Evolutionary conservation across 1,140 invertebrate genomes (phyloP), one percentile per base, ranked within the genome.

Genomic region (Papilio glaucus): DNA sequence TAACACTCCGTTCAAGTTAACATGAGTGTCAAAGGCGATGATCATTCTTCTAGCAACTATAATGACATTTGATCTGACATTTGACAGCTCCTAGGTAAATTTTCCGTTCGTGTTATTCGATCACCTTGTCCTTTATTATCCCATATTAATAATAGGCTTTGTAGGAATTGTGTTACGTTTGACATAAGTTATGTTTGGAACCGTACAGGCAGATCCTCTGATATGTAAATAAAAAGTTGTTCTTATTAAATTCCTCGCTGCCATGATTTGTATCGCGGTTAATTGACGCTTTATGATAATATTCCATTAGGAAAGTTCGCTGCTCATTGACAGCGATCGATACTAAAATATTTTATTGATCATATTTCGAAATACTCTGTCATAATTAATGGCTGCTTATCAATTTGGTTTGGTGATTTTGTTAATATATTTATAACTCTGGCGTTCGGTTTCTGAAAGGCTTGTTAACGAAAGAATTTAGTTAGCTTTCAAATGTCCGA

Each of bases 291-390:
- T 24, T 57, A 57, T 57, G 49, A 57, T 57, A 57, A 57, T 57
- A 57, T 57, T 57, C 49, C 24, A 57, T 57, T 57, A 57, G 49
- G 49, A 24, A 26, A 57, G 18, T 57, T 33, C 49, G 49, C 49
- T 12, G 9, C 3, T 9, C 49, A 57, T 24, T 57, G 49, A 57
- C 24, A 57, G 12, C 49, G 49, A 57, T 57, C 49, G 49, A 57
- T 57, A 26, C 21, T 57, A 12, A 57, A 57, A 57, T 57, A 57
- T 57, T 57, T 57, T 57, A 57, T 57, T 57, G 49, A 57, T 57
- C 49, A 57, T 57, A 57, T 57, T 57, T 57, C 24, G 49, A 57
- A 57, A 57, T 57, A 57, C 24, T 24, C 49, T 57, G 49, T 57
- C 49, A 57, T 10, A 24, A 57, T n/a, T n/a, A n/a, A 41, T 57